Percentiles rank a stretch among this genome's conserved stretches.
phyloP scores from a whole-genome alignment of 2,113 vertebrate species.

The Trogon melanurus region DNA sequence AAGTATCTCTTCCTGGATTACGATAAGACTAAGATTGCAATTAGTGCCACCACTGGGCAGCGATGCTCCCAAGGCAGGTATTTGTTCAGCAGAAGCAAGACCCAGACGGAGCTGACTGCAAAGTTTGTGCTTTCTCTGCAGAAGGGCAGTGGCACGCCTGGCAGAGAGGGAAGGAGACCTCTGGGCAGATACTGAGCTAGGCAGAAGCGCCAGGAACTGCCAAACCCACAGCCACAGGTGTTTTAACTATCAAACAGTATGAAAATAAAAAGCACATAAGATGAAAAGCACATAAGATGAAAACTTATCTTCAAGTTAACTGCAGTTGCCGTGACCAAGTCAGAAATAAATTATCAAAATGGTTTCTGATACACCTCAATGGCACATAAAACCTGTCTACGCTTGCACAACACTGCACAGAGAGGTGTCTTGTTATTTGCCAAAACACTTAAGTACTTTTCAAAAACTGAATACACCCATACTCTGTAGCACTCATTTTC shows the following conservation, averaged over 20 bases:
- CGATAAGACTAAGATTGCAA: neutral
- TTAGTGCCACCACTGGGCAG: neutral
- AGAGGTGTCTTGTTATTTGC: neutral
- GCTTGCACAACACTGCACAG: slow-evolving; percentile 27
- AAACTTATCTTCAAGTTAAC: neutral
- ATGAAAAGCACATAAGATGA: neutral
- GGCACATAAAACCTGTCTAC: slow-evolving; percentile 28
- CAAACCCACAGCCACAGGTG: neutral
- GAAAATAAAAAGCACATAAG: neutral
- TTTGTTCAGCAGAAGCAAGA: neutral
- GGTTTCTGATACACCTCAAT: slow-evolving; percentile 42
- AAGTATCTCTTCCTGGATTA: neutral
- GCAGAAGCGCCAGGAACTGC: neutral
- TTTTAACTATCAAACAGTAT: neutral
- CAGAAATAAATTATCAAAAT: slow-evolving; percentile 23
- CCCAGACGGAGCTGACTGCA: neutral
- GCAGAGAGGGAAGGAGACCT: neutral
- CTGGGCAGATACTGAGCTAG: neutral
- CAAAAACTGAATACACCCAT: neutral
- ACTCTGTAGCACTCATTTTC: neutral
- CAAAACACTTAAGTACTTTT: slow-evolving; percentile 1
- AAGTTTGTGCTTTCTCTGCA: neutral
- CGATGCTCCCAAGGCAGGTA: neutral
- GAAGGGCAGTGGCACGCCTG: neutral
- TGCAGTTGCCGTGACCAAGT: neutral